Base-by-base conservation (phyloP, 1,140 invertebrate species). In the Tenebrio molitor region DNA sequence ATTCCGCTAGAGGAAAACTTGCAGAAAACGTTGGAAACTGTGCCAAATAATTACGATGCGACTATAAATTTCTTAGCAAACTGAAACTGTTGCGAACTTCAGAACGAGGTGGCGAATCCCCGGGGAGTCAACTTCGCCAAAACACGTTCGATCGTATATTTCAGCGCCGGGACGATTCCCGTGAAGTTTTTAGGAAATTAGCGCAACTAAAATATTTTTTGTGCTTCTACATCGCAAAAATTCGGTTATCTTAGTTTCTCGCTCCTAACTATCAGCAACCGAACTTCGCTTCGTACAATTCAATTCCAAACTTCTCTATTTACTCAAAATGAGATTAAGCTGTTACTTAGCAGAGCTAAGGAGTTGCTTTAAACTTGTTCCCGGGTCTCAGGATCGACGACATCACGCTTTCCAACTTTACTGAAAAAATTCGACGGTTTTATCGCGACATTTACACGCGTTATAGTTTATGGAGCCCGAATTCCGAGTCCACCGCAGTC, bases 241-340 rank as follows among this genome's bases (percentile, higher is more conserved):
- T 66, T 66, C 21, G 39, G 36, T 66, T 66, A 66, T 66, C 64
- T 65, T 42, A 66, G 64, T 66, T 66, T 44, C 36, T 12, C n/a
- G 36, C 12, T 12, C 12, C 36, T 42, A 66, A 66, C 64, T 41
- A 66, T 66, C 42, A 65, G 62, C 33, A 66, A 25, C 17, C 21
- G 64, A 41, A 65, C 39, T 41, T 41, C 34, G 34, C 34, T 41
- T 39, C 42, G 21, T 66, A 29, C 64, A 66, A 66, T 66, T 66
- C 42, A 66, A 66, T 66, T 66, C 42, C 64, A 41, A 66, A 66
- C 64, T 66, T 66, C 64, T 66, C 64, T 41, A 66, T 66, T 66
- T 66, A 29, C 36, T 66, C 64, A 41, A 66, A 66, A 66, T 66
- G 36, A 66, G 64, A 66, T 66, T 66, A 66, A 66, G 64, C 36